phyloP scores from a whole-genome alignment of 2,888 invertebrate species.

The Apamea crenata region DNA sequence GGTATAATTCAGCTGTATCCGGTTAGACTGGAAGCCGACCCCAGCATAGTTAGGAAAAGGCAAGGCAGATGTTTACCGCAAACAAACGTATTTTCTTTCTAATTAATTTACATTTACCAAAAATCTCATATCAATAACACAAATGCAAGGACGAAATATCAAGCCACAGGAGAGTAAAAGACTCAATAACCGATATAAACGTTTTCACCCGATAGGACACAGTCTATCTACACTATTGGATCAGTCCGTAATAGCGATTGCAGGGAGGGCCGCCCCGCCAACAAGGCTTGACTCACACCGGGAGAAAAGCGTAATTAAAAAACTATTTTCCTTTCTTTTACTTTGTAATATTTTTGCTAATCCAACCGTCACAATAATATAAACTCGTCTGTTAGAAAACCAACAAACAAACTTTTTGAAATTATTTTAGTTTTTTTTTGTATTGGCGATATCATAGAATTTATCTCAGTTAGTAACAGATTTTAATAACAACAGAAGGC shows the following conservation, averaged over 20 bases:
- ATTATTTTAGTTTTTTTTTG: neutral
- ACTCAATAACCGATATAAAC: slow-evolving; percentile 27
- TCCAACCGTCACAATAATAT: neutral
- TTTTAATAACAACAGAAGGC: neutral
- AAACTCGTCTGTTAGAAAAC: neutral
- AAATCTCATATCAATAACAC: neutral
- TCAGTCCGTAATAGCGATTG: slow-evolving; percentile 39
- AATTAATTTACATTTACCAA: neutral
- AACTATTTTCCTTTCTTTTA: no score
- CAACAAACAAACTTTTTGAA: no score
- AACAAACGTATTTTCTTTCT: no score
- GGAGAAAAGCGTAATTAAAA: neutral
- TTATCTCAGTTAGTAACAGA: neutral
- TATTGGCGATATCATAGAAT: no score
- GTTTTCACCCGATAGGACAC: slow-evolving; percentile 32
- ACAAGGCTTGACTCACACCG: slow-evolving; percentile 39
- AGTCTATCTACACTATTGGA: slow-evolving; percentile 31
- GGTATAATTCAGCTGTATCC: no score
- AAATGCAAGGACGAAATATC: slow-evolving; percentile 7
- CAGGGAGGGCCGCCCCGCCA: slow-evolving; percentile 33
- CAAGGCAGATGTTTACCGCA: no score
- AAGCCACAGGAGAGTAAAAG: neutral
- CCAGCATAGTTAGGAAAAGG: no score
- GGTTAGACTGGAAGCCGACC: no score
- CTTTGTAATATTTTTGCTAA: neutral